A percentile compares a stretch with the other conserved stretches of the same genome.
Evolutionary conservation across 2,797 vertebrate species (phyloP).

Genomic region (Alectoris magna): DNA sequence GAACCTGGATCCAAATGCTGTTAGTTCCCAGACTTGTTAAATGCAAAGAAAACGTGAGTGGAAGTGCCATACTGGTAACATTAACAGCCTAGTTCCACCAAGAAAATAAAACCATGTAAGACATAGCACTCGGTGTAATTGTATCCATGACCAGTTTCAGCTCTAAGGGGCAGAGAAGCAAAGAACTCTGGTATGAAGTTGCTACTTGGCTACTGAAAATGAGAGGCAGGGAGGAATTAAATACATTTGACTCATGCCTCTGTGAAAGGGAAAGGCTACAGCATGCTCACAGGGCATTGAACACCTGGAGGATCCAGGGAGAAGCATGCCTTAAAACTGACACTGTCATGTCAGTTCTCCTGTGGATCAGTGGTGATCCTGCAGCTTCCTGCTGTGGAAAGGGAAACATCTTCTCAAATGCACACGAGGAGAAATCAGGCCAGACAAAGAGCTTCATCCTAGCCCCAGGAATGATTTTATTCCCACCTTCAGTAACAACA

Average conservation of each 20-base stretch:
- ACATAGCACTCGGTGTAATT: accelerated
- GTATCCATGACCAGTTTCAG: not conserved
- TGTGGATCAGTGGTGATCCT: not conserved
- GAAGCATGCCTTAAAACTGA: accelerated
- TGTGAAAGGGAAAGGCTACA: not conserved
- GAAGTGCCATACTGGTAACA: not conserved
- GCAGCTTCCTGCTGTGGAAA: not conserved
- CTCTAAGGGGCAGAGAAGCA: not conserved
- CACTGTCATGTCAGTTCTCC: not conserved
- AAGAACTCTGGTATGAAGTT: not conserved
- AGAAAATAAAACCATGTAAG: not conserved
- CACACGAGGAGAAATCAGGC: not conserved
- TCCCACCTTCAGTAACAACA: not conserved
- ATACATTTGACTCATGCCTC: accelerated
- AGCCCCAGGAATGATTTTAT: not conserved
- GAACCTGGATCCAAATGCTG: not conserved
- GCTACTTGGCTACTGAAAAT: not conserved
- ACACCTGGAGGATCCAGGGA: not conserved
- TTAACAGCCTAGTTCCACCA: accelerated
- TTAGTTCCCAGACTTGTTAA: not conserved
- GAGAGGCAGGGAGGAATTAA: too few species aligned
- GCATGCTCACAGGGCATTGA: not conserved
- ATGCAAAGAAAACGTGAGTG: not conserved
- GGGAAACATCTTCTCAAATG: not conserved
- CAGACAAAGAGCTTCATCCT: not conserved